These are phyloP conservation scores for Sebastes cheni DNA, from an alignment of 2,797 vertebrate genomes.

Conservation along the genomic window DNA sequence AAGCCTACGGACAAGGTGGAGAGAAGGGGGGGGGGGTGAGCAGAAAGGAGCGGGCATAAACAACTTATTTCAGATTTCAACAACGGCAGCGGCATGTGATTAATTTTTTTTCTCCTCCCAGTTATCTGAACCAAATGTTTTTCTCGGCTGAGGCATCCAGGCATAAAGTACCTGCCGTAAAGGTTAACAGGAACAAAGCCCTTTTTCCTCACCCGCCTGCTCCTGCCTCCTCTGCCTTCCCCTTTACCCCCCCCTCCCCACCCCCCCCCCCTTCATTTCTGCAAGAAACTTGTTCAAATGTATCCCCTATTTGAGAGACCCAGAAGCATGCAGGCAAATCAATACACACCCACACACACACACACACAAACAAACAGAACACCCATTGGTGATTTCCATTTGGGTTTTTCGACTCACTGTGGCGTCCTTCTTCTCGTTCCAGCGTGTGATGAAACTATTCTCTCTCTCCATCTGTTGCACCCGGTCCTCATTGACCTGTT, in stretches of 20 bases:
- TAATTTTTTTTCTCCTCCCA: slow-evolving; percentile 33
- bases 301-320: slow-evolving; percentile 42
- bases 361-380: slow-evolving; percentile 3
- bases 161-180: slow-evolving; percentile 70
- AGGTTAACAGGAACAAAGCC: slow-evolving; percentile 75
- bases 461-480: slow-evolving; percentile 97
- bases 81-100: slow-evolving; percentile 58
- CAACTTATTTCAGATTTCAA: slow-evolving; percentile 65
- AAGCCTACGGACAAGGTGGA: slow-evolving; percentile 18
- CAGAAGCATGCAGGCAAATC: slow-evolving; percentile 48
- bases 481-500: slow-evolving; percentile 93
- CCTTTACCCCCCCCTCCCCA: background rate
- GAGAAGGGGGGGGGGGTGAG: slow-evolving; percentile 1
- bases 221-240: background rate
- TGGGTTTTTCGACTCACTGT: slow-evolving; percentile 83
- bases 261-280: background rate
- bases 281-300: slow-evolving; percentile 40
- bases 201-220: slow-evolving; percentile 35
- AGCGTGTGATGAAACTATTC: slow-evolving; percentile 94
- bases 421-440: slow-evolving; percentile 97
- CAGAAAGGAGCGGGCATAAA: slow-evolving; percentile 37
- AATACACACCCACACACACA: background rate
- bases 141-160: slow-evolving; percentile 55
- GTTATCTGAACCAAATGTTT: slow-evolving; percentile 77
- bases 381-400: slow-evolving; percentile 50